Base-by-base conservation (phyloP, 2,113 vertebrate genomes). In the Prunella himalayana region DNA sequence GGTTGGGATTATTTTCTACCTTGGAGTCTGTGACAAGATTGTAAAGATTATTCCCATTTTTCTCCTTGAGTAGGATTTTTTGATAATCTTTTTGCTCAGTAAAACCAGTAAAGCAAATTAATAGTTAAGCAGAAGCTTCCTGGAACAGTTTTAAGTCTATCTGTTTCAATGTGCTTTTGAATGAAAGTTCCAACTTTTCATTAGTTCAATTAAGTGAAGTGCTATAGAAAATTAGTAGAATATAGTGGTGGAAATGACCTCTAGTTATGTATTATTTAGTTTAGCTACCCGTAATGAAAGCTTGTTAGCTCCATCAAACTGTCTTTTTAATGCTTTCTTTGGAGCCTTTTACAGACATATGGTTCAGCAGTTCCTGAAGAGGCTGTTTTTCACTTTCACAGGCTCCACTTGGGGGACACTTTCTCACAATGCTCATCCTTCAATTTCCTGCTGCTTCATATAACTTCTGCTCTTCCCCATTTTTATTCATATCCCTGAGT, bases 131-230 rank as follows among this genome's bases (percentile, higher is more conserved):
- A 61, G 94, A 95, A 88, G 44, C 56, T 97, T 96, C 79, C 65
- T 82, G 86, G 66, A 92, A 86, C 33, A 73, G 69, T 87, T 77
- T 95, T 82, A 92, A 95, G 56, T 66, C 79, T 90, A 63, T 82
- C 31, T 82, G 65, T 94, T 80, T 94, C 88, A 90, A 81, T 33
- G 45, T 59, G 61, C 53, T 83, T 91, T 97, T 93, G 85, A 95
- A 93, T 93, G 86, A 59, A 90, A 95, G 35, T 86, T 95, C 84
- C 87, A 94, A 70, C 61, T 76, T 94, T 93, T 94, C 49, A 82
- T 95, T 97, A 97, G 94, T 83, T 94, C 69, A 91, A 63, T 95
- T 95, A 94, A 93, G 70, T 53, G 68, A 95, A 79, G 76, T 79
- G 59, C 30, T 93, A 73, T 70, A 63, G 92, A 71, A 96, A 96